Percentiles rank a stretch among this genome's conserved stretches.
phyloP scores from a whole-genome alignment of 2,113 vertebrate species.

The Microcebus murinus region DNA sequence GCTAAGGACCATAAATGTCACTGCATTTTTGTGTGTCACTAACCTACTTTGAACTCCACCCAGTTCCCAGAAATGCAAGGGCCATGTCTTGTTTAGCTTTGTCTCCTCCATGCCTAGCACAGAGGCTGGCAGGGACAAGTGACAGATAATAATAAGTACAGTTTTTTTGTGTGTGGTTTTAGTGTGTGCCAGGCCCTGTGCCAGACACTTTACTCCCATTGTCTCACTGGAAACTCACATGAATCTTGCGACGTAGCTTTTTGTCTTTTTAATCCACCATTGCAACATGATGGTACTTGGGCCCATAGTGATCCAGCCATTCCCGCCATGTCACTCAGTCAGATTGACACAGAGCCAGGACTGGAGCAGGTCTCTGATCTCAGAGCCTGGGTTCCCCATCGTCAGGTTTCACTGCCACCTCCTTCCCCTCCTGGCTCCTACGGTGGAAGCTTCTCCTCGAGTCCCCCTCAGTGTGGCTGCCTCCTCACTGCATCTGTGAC shows the following conservation, averaged over 20 bases:
- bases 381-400: neutral
- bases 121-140: neutral
- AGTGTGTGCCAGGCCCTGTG: neutral
- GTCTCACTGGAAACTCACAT: neutral
- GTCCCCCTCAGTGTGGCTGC: fast-evolving
- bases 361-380: neutral
- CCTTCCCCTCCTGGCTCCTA: too few relatives aligned
- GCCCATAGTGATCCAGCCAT: neutral
- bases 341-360: neutral
- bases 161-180: neutral
- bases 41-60: neutral
- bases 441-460: neutral
- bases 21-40: neutral
- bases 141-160: neutral
- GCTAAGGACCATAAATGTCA: neutral
- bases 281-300: neutral
- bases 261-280: neutral
- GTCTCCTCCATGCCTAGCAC: neutral
- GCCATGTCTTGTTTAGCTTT: neutral
- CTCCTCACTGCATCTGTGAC: neutral
- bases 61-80: neutral
- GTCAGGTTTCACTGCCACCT: neutral
- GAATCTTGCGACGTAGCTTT: neutral
- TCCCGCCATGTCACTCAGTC: neutral
- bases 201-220: neutral